Evolutionary conservation across 1,140 invertebrate species (phyloP).

Genomic region (Yoshiicerus persimilis): DNA sequence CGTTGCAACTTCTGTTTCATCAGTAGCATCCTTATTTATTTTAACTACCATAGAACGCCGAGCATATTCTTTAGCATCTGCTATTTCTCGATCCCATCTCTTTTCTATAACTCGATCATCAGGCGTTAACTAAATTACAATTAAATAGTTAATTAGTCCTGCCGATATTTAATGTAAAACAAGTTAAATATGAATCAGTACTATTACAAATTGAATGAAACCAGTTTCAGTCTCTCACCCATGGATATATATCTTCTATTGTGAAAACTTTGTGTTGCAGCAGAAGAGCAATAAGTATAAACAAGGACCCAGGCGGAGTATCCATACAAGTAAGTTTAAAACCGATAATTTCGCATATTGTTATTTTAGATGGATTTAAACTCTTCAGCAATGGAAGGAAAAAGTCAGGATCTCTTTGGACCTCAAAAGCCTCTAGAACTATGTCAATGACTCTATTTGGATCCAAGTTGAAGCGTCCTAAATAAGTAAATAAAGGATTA

Average conservation of each 20-base stretch:
- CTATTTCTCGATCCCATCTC: slow-evolving; percentile 78
- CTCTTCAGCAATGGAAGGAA: slow-evolving; percentile 81
- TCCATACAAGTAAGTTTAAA: slow-evolving; percentile 73
- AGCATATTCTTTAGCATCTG: slow-evolving; percentile 83
- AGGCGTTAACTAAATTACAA: slow-evolving; percentile 56
- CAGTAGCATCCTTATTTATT: slow-evolving; percentile 71
- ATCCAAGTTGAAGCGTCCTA: slow-evolving; percentile 98
- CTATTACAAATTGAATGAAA: too few species aligned
- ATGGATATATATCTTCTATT: slow-evolving; percentile 85
- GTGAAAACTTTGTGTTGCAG: slow-evolving; percentile 83
- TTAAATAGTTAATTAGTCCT: too few species aligned
- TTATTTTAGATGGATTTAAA: slow-evolving; percentile 81
- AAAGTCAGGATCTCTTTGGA: slow-evolving; percentile 66
- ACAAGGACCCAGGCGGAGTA: slow-evolving; percentile 72
- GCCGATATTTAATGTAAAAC: too few species aligned
- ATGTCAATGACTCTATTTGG: slow-evolving; percentile 97
- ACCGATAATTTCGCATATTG: slow-evolving; percentile 88
- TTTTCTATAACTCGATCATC: slow-evolving; percentile 79
- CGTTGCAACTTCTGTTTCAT: slow-evolving; percentile 70
- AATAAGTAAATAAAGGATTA: not conserved
- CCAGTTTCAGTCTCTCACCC: slow-evolving; percentile 67
- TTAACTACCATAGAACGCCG: slow-evolving; percentile 82
- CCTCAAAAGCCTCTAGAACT: slow-evolving; percentile 95
- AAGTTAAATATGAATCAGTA: too few species aligned
- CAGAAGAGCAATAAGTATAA: slow-evolving; percentile 84